Evolutionary conservation across 2,888 invertebrate genomes (phyloP), one percentile per base, ranked within the genome.

Genomic region (Eudasyphora cyanicolor): DNA sequence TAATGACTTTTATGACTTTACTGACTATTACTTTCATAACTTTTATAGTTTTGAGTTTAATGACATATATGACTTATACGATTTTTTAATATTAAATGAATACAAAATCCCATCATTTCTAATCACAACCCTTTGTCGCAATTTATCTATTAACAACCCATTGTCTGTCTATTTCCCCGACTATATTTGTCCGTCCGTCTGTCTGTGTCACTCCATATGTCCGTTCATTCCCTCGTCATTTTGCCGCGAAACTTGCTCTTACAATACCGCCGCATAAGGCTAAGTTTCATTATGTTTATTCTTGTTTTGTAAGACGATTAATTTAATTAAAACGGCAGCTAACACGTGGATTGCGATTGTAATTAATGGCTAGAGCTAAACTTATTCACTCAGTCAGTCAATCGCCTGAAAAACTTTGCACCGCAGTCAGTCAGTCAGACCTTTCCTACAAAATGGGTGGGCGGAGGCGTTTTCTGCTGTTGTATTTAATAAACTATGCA

Each of bases 261-360:
- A 62, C 17, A 62, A 17, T 14, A 1, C 10, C 12, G 29, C 17
- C 29, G 42, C 4, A 8, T 27, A 24, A 45, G 51, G 4, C 67
- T 0, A 14, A 12, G 35, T 42, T 38, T 24, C 14, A 64, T 32
- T 21, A 62, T 67, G 29, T 51, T 70, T 76, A 29, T 17, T 27
- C 19, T 82, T 69, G 69, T 75, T 45, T 27, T 71, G 49, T 71
- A 70, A 76, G 77, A 71, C 76, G 74, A 82, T 85, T 81, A 83
- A 82, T 83, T 85, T 83, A 85, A 85, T 85, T 85, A 85, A 83
- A 85, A 81, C 74, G 80, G 80, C 84, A 84, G 81, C 84, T 32
- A 81, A 84, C 84, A 84, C 84, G 84, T 84, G 84, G 81, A 81
- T 84, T 78, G 84, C 73, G 78, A 78, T 76, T 81, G 84, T 84